Conservation (phyloP, 2,888 invertebrate genomes). For the Malacosoma neustria region DNA sequence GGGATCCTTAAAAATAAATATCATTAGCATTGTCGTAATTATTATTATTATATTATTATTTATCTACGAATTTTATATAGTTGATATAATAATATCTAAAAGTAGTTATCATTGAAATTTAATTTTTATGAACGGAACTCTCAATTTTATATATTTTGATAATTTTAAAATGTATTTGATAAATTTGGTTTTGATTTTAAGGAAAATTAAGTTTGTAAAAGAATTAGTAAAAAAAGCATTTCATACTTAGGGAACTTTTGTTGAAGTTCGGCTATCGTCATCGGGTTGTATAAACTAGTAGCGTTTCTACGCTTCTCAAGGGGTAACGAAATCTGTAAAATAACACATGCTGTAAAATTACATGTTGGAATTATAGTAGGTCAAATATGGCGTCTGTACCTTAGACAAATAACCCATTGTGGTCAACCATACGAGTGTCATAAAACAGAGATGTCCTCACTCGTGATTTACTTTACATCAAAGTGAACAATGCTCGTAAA, state of each 20-base stretch:
- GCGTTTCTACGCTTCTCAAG: conserved; percentile 93
- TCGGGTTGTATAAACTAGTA: conserved; percentile 92
- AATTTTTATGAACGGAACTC: too few species aligned
- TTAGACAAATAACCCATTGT: conserved; percentile 21
- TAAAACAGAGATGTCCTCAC: conserved; percentile 24
- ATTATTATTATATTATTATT: too few species aligned
- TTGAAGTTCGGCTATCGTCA: conserved; percentile 86
- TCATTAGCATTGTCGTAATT: too few species aligned
- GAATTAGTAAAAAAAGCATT: too few species aligned
- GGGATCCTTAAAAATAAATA: too few species aligned
- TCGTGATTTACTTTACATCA: conserved; percentile 30
- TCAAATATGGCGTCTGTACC: conserved; percentile 20
- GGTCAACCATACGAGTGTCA: conserved; percentile 21
- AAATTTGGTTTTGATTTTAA: too few species aligned
- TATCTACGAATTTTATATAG: too few species aligned
- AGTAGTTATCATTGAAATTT: too few species aligned
- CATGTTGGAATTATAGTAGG: conserved; percentile 17
- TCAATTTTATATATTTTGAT: too few species aligned
- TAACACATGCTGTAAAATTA: conserved; percentile 1
- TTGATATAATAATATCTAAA: too few species aligned
- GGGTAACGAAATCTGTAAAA: conserved; percentile 85
- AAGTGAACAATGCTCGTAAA: conserved; percentile 33
- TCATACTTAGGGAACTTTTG: conserved; percentile 78
- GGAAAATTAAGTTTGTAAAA: too few species aligned
- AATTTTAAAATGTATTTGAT: neutral